Conservation (phyloP, 2,888 invertebrate species). For the Allacma fusca region DNA sequence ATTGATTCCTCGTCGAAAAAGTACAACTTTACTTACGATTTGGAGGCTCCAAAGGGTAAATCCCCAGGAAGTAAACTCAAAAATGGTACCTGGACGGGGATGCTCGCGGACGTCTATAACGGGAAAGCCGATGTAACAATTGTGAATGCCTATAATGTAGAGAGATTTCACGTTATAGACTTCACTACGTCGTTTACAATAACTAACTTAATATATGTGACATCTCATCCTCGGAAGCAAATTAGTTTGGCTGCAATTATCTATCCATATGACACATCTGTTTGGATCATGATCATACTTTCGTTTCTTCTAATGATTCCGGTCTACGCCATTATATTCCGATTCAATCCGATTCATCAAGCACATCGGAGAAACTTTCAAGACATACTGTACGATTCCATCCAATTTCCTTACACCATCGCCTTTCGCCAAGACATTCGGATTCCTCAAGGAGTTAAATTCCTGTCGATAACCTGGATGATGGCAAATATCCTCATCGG, state of each 20-base stretch:
- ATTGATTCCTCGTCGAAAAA: conserved; percentile 22
- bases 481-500: conserved; percentile 35
- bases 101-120: conserved; percentile 36
- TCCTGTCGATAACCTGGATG: conserved; percentile 24
- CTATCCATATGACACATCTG: conserved; percentile 28
- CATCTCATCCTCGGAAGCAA: conserved; percentile 30
- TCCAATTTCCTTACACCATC: conserved; percentile 18
- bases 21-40: conserved; percentile 30
- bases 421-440: conserved; percentile 11
- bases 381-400: conserved; percentile 1
- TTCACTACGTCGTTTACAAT: conserved; percentile 30
- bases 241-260: conserved; percentile 29
- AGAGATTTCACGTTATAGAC: conserved; percentile 38
- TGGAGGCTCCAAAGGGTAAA: conserved; percentile 31
- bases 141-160: conserved; percentile 41
- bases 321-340: background rate
- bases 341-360: conserved; percentile 17
- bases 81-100: conserved; percentile 44
- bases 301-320: background rate
- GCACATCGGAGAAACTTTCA: background rate
- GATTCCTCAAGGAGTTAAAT: conserved; percentile 7
- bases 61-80: conserved; percentile 34
- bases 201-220: conserved; percentile 29
- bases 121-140: conserved; percentile 42
- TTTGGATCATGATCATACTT: conserved; percentile 20